Evolutionary conservation across 2,797 vertebrate species (phyloP).

Genomic region (Tachyglossus aculeatus): DNA sequence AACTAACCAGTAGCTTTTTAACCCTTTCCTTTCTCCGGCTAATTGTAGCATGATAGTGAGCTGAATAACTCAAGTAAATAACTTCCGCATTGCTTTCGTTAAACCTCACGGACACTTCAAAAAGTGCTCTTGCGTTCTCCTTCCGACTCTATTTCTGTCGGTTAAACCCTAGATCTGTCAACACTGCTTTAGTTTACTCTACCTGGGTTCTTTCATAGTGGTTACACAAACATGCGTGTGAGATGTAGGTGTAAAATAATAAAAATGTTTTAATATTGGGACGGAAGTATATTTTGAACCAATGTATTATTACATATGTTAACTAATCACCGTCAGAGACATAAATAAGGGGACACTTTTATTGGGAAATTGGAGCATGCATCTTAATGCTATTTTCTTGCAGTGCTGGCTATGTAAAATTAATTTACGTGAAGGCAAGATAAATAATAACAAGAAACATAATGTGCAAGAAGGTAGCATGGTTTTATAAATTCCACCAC

Average conservation of each 20-base stretch:
- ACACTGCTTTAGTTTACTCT: not conserved
- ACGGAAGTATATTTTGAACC: not conserved
- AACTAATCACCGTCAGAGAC: not conserved
- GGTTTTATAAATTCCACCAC: not conserved
- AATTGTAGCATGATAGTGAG: constrained; percentile 52
- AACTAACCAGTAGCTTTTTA: constrained; percentile 78
- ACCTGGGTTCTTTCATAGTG: too few species aligned
- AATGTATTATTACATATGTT: not conserved
- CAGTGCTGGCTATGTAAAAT: not conserved
- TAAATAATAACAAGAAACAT: not conserved
- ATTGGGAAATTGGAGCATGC: fast-evolving
- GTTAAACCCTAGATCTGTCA: not conserved
- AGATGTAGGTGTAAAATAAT: not conserved
- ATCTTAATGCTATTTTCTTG: not conserved
- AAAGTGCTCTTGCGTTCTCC: not conserved
- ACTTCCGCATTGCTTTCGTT: not conserved
- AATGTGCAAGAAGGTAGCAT: not conserved
- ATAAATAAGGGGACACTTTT: not conserved
- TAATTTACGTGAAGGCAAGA: not conserved
- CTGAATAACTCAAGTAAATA: not conserved
- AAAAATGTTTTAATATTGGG: not conserved
- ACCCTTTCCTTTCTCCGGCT: constrained; percentile 72
- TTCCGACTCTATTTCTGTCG: constrained; percentile 6
- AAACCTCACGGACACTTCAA: not conserved
- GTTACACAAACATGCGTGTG: too few species aligned